These are phyloP conservation scores for Echinarachnius parma DNA, from an alignment of 53 echinoderm and acorn worm species.

Conservation along the genomic window DNA sequence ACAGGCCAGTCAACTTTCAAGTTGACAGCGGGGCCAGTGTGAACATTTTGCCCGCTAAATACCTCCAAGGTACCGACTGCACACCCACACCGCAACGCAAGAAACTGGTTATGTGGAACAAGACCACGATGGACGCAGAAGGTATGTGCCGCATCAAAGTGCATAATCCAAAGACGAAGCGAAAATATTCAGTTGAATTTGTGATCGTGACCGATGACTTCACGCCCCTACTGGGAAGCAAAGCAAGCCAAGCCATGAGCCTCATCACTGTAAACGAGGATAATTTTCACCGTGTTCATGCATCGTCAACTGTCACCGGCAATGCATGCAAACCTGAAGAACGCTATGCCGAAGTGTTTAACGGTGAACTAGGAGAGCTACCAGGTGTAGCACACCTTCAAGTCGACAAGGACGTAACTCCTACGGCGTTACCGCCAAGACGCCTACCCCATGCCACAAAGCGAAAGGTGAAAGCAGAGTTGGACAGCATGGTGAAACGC, in stretches of 20 bases:
- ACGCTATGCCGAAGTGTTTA: not conserved
- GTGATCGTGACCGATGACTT: not conserved
- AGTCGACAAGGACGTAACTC: conserved; percentile 2
- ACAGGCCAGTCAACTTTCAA: conserved; percentile 1
- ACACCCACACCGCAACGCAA: not conserved
- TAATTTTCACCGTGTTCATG: not conserved
- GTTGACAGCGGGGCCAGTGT: conserved; percentile 31
- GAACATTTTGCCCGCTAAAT: conserved; percentile 6
- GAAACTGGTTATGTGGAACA: conserved; percentile 37
- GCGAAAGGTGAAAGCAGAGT: conserved; percentile 44
- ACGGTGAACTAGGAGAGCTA: conserved; percentile 13
- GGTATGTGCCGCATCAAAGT: conserved; percentile 28
- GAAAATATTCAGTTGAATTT: conserved; percentile 37
- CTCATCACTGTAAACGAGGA: conserved; percentile 27
- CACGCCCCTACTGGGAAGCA: conserved; percentile 11
- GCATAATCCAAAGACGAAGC: conserved; percentile 36
- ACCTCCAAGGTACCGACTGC: conserved; percentile 7
- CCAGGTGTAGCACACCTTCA: conserved; percentile 13
- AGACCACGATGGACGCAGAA: conserved; percentile 10
- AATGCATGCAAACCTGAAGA: conserved; percentile 16
- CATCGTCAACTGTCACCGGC: not conserved
- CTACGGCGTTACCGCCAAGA: conserved; percentile 33
- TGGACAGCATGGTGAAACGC: conserved; percentile 25
- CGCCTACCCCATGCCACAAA: conserved; percentile 51
- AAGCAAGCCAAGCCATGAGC: conserved; percentile 5